Base-by-base conservation (phyloP, 2,888 invertebrate genomes). In the Drosophila pseudotakahashii region DNA sequence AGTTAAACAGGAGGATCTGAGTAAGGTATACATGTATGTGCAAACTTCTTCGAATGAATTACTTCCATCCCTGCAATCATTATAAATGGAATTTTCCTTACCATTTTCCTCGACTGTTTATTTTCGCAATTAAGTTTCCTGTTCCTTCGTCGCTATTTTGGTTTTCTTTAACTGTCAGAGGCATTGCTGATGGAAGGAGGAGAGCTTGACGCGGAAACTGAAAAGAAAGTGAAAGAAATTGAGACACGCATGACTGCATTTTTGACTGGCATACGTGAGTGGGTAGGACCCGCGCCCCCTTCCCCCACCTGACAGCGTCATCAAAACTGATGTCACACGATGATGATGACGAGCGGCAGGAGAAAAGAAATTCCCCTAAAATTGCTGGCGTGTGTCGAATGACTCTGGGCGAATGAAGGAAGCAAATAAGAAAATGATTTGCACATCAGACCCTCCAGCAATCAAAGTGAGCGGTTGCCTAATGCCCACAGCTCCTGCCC, bases 191-290 rank as follows among this genome's bases (percentile, higher is more conserved):
- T 19, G 11, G 32, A n/a, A n/a, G 37, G 48, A 13, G 30, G 4
- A 6, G 41, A 30, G 42, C 26, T n/a, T 26, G 14, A 7, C 45
- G 9, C 23, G 23, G 6, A 10, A 37, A 52, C 42, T n/a, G 30
- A 51, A 34, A 34, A 44, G 53, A 39, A 37, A 50, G 68, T 39
- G 53, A 26, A 59, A 51, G 53, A 48, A 51, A 45, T 55, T 58
- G 47, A 68, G 61, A 9, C 47, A 74, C 76, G 77, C 82, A 78
- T 81, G 79, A 74, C 71, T 84, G 85, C 84, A 81, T 52, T 74
- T 61, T 73, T 70, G 70, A 70, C 54, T 70, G 71, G 53, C 64
- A 64, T 39, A 66, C 64, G 53, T 63, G 64, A 52, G 53, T 23
- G 51, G 50, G 50, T 36, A 7, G n/a, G 50, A 16, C 16, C 44